Evolutionary conservation across 2,888 invertebrate species (phyloP), one percentile per base, ranked within the genome.

Genomic region (Lasioglossum villosulum): DNA sequence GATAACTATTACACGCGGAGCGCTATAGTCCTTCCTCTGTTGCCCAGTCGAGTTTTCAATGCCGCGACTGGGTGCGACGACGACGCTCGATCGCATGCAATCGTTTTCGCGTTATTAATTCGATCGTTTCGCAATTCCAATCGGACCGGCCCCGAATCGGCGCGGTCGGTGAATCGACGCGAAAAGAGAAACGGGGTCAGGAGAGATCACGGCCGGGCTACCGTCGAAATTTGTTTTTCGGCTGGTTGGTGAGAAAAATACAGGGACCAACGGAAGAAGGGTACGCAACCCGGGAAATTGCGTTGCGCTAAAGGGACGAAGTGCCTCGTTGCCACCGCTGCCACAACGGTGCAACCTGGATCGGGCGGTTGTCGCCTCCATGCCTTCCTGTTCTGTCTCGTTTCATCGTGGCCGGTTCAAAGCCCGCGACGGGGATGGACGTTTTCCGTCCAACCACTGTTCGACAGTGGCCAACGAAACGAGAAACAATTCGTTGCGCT

Each of bases 381-480:
- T 63, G 45, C 19, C 72, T 1, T n/a, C 23, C 4, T 3, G 19
- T 59, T 39, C 66, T 39, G 63, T 56, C 70, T 56, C 77, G 42
- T 74, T 82, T 85, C 82, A 75, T 78, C 82, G 23, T 59, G 78
- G 23, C 39, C 16, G 74, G 74, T 82, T 87, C 87, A 87, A 83
- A 87, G 86, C 80, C 82, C 80, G 78, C 82, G 76, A 66, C 66
- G 34, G 30, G 84, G 78, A 87, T 78, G 84, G 63, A 86, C 87
- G 82, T 86, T 86, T 82, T 82, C 87, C 75, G 82, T 82, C 80
- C 74, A 63, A 74, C 77, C 63, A 77, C 86, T 78, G 86, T 83
- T 86, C 88, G 85, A 86, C 89, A 78, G 76, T 83, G 83, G 81
- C 81, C 88, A 89, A 83, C 88, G 88, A 89, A 90, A 90, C 89